Evolutionary conservation across 2,113 vertebrate genomes (phyloP).

Genomic region (human): GRCh38 chr20:37945501-37946000

Average conservation of each 20-base stretch:
- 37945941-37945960: no score
- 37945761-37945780: background rate
- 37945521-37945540: background rate
- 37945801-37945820: no score
- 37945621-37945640: background rate
- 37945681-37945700: background rate
- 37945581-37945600: slow-evolving; percentile 1
- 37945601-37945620: background rate
- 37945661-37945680: background rate
- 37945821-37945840: background rate
- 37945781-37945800: background rate
- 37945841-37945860: background rate
- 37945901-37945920: no score
- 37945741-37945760: background rate
- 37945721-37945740: fast-evolving
- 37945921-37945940: no score
- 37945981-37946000: no score
- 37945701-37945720: background rate
- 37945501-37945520: background rate
- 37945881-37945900: background rate
- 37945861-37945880: background rate
- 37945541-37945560: background rate
- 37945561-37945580: background rate
- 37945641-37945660: background rate
- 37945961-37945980: no score